phyloP scores from a whole-genome alignment of 2,113 vertebrate species.

The Blennius ocellaris region DNA sequence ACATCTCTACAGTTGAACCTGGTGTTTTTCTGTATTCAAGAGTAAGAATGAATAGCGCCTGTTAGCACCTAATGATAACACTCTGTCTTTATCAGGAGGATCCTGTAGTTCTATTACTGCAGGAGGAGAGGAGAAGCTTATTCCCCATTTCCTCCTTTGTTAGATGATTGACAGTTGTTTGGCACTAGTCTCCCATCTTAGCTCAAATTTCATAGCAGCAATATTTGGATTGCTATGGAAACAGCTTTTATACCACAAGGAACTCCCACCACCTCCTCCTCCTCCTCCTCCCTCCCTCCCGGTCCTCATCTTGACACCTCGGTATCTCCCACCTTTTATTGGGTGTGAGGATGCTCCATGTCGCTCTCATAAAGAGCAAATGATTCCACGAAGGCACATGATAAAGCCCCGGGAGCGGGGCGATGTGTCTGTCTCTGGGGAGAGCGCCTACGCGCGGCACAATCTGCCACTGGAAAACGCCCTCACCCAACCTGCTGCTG shows the following conservation, averaged over 20 bases:
- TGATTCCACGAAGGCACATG: constrained; percentile 66
- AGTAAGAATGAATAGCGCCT: constrained; percentile 9
- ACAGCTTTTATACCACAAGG: constrained; percentile 61
- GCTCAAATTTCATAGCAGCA: constrained; percentile 61
- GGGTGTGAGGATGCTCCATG: constrained; percentile 65
- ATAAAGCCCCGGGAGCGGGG: constrained; percentile 52
- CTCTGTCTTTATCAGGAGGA: constrained; percentile 60
- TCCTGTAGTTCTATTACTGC: constrained; percentile 37
- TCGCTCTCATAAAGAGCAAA: constrained; percentile 74
- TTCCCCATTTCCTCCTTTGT: constrained; percentile 63
- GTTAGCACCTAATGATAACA: constrained; percentile 37
- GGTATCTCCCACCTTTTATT: constrained; percentile 63
- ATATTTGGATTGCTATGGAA: constrained; percentile 82
- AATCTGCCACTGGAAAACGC: constrained; percentile 63
- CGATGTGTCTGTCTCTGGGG: constrained; percentile 63
- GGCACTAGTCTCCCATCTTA: constrained; percentile 56
- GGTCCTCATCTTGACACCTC: constrained; percentile 53
- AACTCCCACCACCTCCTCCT: not conserved
- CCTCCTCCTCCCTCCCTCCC: constrained; percentile 28
- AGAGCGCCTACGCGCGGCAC: constrained; percentile 54
- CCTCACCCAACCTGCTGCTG: constrained; percentile 68
- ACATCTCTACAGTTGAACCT: constrained; percentile 9
- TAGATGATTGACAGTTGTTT: constrained; percentile 66
- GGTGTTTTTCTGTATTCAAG: constrained; percentile 4
- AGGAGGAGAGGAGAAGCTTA: constrained; percentile 28